Percentiles rank a stretch among this genome's conserved stretches.
These are phyloP conservation scores for Sprattus sprattus DNA, from an alignment of 2,113 vertebrate species.

Conservation along the genomic window DNA sequence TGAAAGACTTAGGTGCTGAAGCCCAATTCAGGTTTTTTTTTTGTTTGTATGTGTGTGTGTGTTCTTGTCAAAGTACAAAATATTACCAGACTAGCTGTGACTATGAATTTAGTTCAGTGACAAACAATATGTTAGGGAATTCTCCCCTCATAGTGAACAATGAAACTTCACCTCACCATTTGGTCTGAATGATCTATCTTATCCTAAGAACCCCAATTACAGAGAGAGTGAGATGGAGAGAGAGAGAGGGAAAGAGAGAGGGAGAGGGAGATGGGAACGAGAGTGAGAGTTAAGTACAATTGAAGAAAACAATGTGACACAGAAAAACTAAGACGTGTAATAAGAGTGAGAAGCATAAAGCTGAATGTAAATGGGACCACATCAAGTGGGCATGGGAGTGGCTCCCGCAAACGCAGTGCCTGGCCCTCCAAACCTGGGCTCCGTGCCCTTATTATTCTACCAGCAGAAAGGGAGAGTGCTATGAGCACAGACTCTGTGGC, in stretches of 20 bases:
- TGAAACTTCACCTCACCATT: neutral
- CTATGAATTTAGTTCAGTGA: neutral
- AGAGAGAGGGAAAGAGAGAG: conserved; percentile 20
- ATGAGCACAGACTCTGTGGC: conserved; percentile 83
- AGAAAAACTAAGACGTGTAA: conserved; percentile 23
- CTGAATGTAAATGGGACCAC: conserved; percentile 79
- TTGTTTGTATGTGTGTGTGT: neutral
- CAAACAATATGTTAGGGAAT: neutral
- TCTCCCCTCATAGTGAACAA: neutral
- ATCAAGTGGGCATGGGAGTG: conserved; percentile 89
- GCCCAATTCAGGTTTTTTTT: neutral
- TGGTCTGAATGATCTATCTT: neutral
- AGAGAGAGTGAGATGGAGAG: conserved; percentile 24
- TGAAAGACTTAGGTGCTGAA: neutral
- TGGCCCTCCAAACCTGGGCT: conserved; percentile 74
- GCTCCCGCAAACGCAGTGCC: conserved; percentile 75
- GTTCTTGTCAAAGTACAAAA: neutral
- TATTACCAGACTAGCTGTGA: neutral
- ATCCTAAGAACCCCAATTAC: neutral
- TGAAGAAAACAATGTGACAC: neutral
- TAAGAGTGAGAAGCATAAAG: conserved; percentile 39
- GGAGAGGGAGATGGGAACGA: conserved; percentile 41
- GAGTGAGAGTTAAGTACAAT: neutral
- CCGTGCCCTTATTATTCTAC: conserved; percentile 46
- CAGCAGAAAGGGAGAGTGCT: conserved; percentile 63